Conservation (phyloP, 2,888 invertebrate genomes). For the Tachystola acroxantha region DNA sequence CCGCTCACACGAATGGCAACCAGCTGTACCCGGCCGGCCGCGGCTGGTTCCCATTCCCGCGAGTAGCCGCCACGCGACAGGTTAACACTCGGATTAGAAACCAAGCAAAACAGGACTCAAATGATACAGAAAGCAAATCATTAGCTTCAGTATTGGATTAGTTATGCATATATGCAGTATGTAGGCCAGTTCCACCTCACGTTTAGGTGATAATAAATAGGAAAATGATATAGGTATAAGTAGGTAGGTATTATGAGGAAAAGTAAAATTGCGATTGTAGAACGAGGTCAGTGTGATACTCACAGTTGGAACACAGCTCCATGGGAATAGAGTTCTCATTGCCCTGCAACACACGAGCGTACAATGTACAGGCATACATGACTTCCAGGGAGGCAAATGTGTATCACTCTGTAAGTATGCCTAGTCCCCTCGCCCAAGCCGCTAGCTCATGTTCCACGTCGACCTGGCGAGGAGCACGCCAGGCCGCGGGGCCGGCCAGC, state of each 20-base stretch:
- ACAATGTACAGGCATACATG: too few species aligned
- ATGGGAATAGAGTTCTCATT: slow-evolving; percentile 97
- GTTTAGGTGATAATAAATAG: neutral
- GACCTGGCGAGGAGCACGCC: too few species aligned
- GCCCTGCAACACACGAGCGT: slow-evolving; percentile 89
- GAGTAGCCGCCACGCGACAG: neutral
- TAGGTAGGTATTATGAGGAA: slow-evolving; percentile 14
- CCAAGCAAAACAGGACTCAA: too few species aligned
- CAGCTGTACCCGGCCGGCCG: too few species aligned
- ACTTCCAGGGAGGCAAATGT: too few species aligned
- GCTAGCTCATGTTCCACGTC: too few species aligned
- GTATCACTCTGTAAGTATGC: too few species aligned
- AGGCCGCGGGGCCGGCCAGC: too few species aligned
- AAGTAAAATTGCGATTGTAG: slow-evolving; percentile 5
- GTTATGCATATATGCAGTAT: neutral
- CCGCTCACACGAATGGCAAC: slow-evolving; percentile 12
- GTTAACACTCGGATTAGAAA: neutral
- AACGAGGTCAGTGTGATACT: slow-evolving; percentile 66
- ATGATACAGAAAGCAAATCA: slow-evolving; percentile 1
- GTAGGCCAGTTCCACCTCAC: neutral
- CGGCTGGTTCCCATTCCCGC: neutral
- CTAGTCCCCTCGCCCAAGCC: too few species aligned
- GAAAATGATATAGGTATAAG: slow-evolving; percentile 8
- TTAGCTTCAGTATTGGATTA: neutral
- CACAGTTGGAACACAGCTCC: slow-evolving; percentile 98